These are phyloP conservation scores for Hestina assimilis DNA, from an alignment of 1,140 invertebrate genomes.

Conservation along the genomic window DNA sequence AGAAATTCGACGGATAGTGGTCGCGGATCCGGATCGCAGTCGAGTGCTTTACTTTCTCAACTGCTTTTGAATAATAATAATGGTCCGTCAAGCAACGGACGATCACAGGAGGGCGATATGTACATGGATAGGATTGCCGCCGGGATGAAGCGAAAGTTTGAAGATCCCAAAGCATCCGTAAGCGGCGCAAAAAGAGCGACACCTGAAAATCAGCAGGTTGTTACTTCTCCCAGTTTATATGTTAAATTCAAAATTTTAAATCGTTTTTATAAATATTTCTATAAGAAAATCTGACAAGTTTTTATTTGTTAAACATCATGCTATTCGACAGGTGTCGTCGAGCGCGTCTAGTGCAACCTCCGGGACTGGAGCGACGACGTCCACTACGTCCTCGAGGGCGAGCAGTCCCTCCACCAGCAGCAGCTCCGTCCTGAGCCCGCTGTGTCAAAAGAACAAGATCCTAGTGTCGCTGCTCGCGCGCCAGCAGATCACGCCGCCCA, in stretches of 20 bases:
- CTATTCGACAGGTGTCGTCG: constrained; percentile 51
- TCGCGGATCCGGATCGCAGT: constrained; percentile 80
- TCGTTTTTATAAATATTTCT: neutral
- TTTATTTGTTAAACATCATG: neutral
- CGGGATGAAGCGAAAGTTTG: constrained; percentile 81
- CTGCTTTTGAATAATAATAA: constrained; percentile 85
- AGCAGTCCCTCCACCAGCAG: constrained; percentile 50
- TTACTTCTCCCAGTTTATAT: constrained; percentile 35
- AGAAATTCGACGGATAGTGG: constrained; percentile 54
- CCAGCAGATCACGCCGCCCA: constrained; percentile 85
- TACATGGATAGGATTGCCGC: constrained; percentile 73
- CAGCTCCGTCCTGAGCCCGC: constrained; percentile 80
- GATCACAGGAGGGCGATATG: constrained; percentile 69
- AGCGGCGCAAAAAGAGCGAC: constrained; percentile 75
- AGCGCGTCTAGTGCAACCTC: constrained; percentile 46
- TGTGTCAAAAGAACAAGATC: constrained; percentile 92
- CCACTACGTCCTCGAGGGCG: constrained; percentile 37
- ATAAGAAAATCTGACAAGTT: neutral
- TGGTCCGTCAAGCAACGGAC: constrained; percentile 52
- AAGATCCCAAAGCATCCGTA: constrained; percentile 71
- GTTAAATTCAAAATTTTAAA: neutral
- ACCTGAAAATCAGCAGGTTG: constrained; percentile 84
- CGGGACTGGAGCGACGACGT: constrained; percentile 37
- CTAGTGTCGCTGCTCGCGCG: constrained; percentile 89
- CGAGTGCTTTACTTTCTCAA: constrained; percentile 88